Base-by-base conservation (phyloP, 2,113 vertebrate species). In the Urocynchramus pylzowi region DNA sequence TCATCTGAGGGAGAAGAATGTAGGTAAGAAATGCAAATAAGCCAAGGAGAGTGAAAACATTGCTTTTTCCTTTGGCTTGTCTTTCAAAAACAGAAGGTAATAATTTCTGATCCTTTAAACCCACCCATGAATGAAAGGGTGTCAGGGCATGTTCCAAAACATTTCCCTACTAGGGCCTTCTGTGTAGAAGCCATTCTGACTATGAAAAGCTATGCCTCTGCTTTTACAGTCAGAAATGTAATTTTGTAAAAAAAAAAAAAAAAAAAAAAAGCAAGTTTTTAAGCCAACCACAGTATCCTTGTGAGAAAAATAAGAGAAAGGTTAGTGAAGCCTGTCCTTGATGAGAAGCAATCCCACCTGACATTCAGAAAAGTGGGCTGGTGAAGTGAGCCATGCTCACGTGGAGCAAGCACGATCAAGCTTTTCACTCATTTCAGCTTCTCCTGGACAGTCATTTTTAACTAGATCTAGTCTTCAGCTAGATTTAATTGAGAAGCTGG, bases 401-500 rank as follows among this genome's bases (percentile, higher is more conserved):
- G 1, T 65, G 53, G 77, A 56, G 47, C 56, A 91, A 77, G 57
- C 57, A 33, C 1, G 1, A 70, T 33, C 64, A 67, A 94, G 69
- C 49, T 91, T 94, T 86, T 84, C 50, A 17, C 65, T 94, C 60
- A n/a, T 87, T 93, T 88, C 75, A 67, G 19, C 71, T 87, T 44
- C 47, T 82, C 59, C 61, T 49, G 28, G 87, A 74, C 69, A 84
- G 16, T 87, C 80, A 68, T 91, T 79, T 85, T 68, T 91, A 79
- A 45, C 49, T 79, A n/a, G 3, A 21, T 78, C 13, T 42, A 61
- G 85, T 90, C 37, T 82, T 90, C 81, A 89, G 16, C 68, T 82
- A 69, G 68, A 33, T 61, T 96, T 97, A 95, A 95, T 91, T 89
- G 96, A 90, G 91, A 56, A 96, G 27, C 60, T 87, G 93, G 39